phyloP scores from a whole-genome alignment of 2,888 invertebrate species.

The Nomada ruficornis region DNA sequence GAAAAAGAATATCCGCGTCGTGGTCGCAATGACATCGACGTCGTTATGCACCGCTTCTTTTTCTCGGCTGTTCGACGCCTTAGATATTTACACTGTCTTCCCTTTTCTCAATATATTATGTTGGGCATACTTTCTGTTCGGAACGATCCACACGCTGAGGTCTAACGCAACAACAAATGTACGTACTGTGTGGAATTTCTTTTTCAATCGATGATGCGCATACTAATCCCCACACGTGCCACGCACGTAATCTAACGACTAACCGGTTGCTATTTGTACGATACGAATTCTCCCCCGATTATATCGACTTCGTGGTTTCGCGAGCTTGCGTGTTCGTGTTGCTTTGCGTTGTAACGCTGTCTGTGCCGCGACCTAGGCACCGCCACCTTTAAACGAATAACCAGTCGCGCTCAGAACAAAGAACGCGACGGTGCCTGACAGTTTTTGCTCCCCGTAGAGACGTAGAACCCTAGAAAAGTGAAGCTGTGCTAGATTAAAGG shows the following conservation, averaged over 20 bases:
- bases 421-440: slow-evolving; percentile 46
- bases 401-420: slow-evolving; percentile 21
- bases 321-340: neutral
- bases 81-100: slow-evolving; percentile 43
- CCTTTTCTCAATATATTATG: slow-evolving; percentile 50
- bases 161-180: slow-evolving; percentile 44
- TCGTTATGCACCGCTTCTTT: slow-evolving; percentile 31
- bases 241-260: slow-evolving; percentile 11
- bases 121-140: slow-evolving; percentile 55
- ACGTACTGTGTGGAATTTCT: slow-evolving; percentile 46
- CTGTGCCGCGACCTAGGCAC: slow-evolving; percentile 25
- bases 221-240: neutral
- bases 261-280: slow-evolving; percentile 1
- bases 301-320: slow-evolving; percentile 29
- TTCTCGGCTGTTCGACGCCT: slow-evolving; percentile 34
- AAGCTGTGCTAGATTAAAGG: neutral
- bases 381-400: slow-evolving; percentile 18
- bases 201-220: neutral
- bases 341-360: neutral
- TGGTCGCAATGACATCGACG: slow-evolving; percentile 22
- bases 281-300: neutral
- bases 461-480: slow-evolving; percentile 1
- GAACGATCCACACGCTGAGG: slow-evolving; percentile 42
- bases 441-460: slow-evolving; percentile 32
- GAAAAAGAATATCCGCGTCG: neutral